Base-by-base conservation (phyloP, 1,140 invertebrate species). In the Drosophila ambigua region DNA sequence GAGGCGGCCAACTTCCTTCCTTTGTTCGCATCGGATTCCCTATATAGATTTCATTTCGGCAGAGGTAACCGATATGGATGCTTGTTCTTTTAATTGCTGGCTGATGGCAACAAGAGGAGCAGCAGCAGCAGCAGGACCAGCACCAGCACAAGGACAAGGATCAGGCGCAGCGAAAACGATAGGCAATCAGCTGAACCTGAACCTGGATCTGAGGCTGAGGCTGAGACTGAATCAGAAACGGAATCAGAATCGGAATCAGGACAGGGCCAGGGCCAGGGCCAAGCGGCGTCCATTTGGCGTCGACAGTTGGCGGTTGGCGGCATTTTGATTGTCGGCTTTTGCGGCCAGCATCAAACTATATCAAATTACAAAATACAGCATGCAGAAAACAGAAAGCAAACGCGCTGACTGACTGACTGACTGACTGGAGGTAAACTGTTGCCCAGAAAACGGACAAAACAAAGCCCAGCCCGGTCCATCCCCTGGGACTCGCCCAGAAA, bases 41-140 rank as follows among this genome's bases (percentile, higher is more conserved):
- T 57, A 87, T 87, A 87, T 87, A 82, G 63, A 88, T 87, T 87
- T 87, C 82, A 85, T 79, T 79, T 63, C 43, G 41, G 45, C 39
- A 16, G 13, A 20, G 83, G 82, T 87, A 87, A 87, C 65, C 82
- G 82, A 87, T 87, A 87, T 61, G 79, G 41, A 63, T 68, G 78
- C 82, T 88, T 87, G 82, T 87, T 79, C 82, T 87, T 87, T 87
- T 87, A 87, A 87, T 87, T 87, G 82, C 82, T 87, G 69, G 62
- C 54, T 48, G 11, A 46, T 39, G 35, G 35, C 35, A 39, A 13
- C 9, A 58, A 58, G 15, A 9, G 26, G 5, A 28, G 6, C 11
- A 13, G 35, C 2, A 39, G 4, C 35, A 39, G 11, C 1, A 39
- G 0, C 35, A 13, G 35, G 11, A 39, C 35, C 11, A 39, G 35